These are phyloP conservation scores for Falco punctatus DNA, from an alignment of 2,113 vertebrate genomes.

Conservation along the genomic window DNA sequence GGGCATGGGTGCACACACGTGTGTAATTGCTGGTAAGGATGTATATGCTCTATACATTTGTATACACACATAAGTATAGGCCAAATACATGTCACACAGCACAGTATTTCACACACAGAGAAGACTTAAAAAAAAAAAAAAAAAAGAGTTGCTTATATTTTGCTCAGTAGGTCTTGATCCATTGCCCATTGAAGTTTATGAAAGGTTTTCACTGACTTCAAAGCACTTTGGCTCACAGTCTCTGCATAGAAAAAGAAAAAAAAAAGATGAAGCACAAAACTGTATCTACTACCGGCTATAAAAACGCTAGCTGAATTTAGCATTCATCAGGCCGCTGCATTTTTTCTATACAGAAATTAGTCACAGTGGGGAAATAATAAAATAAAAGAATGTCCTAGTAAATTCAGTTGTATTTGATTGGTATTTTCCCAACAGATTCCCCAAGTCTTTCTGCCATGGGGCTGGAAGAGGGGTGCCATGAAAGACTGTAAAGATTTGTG, in stretches of 20 bases:
- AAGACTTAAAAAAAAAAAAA: background rate
- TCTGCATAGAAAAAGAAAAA: background rate
- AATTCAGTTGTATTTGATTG: background rate
- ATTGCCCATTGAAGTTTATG: background rate
- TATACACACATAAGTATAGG: background rate
- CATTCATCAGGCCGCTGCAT: background rate
- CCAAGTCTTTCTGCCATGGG: background rate
- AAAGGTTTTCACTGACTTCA: background rate
- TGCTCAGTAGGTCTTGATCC: background rate
- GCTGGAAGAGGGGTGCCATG: background rate
- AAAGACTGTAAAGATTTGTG: background rate
- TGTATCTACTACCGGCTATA: background rate
- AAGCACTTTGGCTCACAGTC: background rate
- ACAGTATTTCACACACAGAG: background rate
- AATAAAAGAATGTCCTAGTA: background rate
- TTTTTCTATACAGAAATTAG: background rate
- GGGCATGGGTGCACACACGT: too few species aligned
- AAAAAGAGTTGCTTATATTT: background rate
- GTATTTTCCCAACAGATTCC: background rate
- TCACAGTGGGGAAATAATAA: background rate
- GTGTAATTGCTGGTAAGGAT: background rate
- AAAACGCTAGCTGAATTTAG: background rate
- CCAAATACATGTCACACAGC: background rate
- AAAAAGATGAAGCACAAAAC: background rate
- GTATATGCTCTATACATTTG: background rate